Base-by-base conservation (phyloP, 2,797 vertebrate genomes). In the Ptychobarbus kaznakovi region DNA sequence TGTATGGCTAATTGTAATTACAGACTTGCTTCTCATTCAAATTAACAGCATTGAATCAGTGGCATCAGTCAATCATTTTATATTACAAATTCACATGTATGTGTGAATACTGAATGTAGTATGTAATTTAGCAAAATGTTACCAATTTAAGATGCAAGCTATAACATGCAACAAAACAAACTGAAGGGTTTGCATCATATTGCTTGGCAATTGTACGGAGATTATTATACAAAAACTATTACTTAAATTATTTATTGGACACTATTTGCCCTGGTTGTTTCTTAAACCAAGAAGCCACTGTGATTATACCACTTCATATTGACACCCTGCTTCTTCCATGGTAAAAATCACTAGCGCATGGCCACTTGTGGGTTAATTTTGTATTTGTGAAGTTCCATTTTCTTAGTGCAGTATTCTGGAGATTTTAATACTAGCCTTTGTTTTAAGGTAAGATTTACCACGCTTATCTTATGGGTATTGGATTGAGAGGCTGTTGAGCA, bases 401-500 rank as follows among this genome's bases (percentile, higher is more conserved):
- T 25, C 35, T 35, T 28, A 69, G 18, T 58, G 61, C n/a, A 76
- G 32, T 49, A 76, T 51, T 56, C 44, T 68, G 20, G 28, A 79
- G 66, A 63, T 35, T 79, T 79, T 69, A 46, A 78, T 32, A 42
- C 61, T 53, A 58, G 38, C 35, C 40, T 32, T 79, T 84, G 75
- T 72, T 84, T 83, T 84, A 61, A 58, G 53, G 65, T 70, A 58
- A 42, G 83, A 84, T 79, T 84, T 84, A 79, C 51, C 40, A 25
- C 22, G 76, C 40, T 84, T 56, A 79, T 84, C 77, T 79, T 79
- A 84, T 46, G 75, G 42, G 66, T 72, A 84, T 84, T 84, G 83
- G 66, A 79, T 79, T 66, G 44, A 77, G 46, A 77, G 61, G n/a
- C 82, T 84, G 61, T 84, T 84, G 83, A 79, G 83, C 83, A 70